Evolutionary conservation across 2,888 invertebrate species (phyloP).

Genomic region (Platynereis dumerilii): DNA sequence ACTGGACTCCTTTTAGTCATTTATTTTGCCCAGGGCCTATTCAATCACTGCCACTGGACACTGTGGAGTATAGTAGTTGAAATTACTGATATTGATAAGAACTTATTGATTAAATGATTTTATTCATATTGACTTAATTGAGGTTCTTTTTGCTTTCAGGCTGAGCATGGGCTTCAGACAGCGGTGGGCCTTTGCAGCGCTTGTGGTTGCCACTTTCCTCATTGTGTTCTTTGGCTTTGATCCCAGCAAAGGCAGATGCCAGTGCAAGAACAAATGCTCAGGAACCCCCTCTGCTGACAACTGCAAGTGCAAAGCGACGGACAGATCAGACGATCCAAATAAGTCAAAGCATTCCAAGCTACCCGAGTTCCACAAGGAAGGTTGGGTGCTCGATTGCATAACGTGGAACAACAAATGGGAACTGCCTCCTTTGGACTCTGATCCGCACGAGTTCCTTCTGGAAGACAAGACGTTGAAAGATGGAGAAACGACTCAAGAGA

Average conservation of each 20-base stretch:
- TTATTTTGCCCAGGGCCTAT: too few species aligned
- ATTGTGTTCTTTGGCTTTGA: conserved; percentile 24
- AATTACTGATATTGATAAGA: too few species aligned
- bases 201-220: conserved; percentile 15
- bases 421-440: conserved; percentile 13
- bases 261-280: conserved; percentile 14
- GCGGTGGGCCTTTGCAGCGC: conserved; percentile 16
- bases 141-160: too few species aligned
- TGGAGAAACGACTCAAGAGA: conserved; percentile 11
- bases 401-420: conserved; percentile 34
- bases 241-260: conserved; percentile 12
- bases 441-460: conserved; percentile 21
- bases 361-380: conserved; percentile 20
- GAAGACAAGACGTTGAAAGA: conserved; percentile 16
- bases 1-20: too few species aligned
- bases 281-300: not conserved
- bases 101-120: too few species aligned
- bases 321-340: not conserved
- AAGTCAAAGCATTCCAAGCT: not conserved
- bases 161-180: conserved; percentile 15
- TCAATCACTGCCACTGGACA: too few species aligned
- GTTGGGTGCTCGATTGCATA: conserved; percentile 31
- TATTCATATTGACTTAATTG: too few species aligned
- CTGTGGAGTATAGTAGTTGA: too few species aligned
- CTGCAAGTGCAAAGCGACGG: not conserved